phyloP scores from a whole-genome alignment of 2,888 invertebrate species.

The Heterodera filipjevi region DNA sequence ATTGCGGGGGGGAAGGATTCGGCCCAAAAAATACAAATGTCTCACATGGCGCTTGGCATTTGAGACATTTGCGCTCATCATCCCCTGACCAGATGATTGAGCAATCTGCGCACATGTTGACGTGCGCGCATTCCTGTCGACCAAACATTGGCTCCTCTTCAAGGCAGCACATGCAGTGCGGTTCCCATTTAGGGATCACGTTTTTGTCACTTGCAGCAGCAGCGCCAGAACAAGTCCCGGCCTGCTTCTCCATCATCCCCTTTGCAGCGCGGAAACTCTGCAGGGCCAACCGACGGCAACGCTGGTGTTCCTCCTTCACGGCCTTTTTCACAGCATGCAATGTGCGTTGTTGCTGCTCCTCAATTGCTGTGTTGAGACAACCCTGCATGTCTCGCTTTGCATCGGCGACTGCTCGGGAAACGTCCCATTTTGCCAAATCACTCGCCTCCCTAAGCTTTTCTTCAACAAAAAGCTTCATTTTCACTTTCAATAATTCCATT shows the following conservation, averaged over 20 bases:
- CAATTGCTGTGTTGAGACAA: background rate
- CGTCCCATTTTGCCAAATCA: background rate
- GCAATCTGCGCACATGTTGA: background rate
- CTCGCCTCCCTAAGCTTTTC: background rate
- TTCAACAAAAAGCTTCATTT: background rate
- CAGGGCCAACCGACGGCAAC: background rate
- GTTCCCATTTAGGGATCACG: background rate
- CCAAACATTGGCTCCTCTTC: background rate
- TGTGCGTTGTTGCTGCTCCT: accelerated
- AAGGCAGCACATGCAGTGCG: background rate
- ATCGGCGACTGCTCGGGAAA: background rate
- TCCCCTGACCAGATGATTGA: background rate
- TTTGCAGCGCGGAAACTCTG: background rate
- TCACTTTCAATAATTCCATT: background rate
- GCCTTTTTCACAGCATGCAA: too few species aligned
- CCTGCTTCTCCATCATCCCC: too few species aligned
- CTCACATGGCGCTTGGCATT: background rate
- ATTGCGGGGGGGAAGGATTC: too few species aligned
- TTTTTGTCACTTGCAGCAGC: too few species aligned
- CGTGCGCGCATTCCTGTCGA: background rate
- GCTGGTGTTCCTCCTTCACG: background rate
- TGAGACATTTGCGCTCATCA: background rate
- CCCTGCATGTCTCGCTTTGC: background rate
- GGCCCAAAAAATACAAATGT: background rate
- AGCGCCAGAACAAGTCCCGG: too few species aligned